Evolutionary conservation across 2,797 vertebrate genomes (phyloP).

Genomic region (Phrynocephalus guinanensis): DNA sequence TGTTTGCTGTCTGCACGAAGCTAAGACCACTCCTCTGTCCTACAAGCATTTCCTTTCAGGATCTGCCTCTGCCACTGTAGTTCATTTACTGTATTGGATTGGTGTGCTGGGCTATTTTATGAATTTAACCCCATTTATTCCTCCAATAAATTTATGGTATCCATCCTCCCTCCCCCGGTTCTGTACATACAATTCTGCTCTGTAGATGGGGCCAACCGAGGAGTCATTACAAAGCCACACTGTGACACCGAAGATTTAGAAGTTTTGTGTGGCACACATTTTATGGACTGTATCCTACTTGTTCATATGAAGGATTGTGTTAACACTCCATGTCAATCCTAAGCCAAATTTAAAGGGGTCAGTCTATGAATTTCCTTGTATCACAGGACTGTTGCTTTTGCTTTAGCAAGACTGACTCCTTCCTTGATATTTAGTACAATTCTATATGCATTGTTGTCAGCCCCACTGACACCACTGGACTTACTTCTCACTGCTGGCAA

Average conservation of each 20-base stretch:
- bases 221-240: too few relatives aligned
- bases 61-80: neutral
- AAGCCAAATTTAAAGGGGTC: too few relatives aligned
- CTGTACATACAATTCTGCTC: neutral
- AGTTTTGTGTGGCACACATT: too few relatives aligned
- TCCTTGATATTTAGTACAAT: too few relatives aligned
- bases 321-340: too few relatives aligned
- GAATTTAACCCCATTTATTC: neutral
- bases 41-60: conserved; percentile 37
- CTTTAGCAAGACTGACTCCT: too few relatives aligned
- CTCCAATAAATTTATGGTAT: neutral
- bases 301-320: too few relatives aligned
- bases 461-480: neutral
- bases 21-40: neutral
- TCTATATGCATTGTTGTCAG: too few relatives aligned
- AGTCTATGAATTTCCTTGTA: too few relatives aligned
- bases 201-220: neutral
- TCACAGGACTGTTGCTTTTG: too few relatives aligned
- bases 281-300: too few relatives aligned
- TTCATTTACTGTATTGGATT: neutral
- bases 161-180: neutral
- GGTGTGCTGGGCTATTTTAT: neutral
- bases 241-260: too few relatives aligned
- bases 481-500: neutral
- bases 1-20: conserved; percentile 26